A percentile compares a stretch with the other conserved stretches of the same genome.
These are phyloP conservation scores for Arbacia lixula DNA, from an alignment of 53 echinoderm and acorn worm genomes.

Conservation along the genomic window DNA sequence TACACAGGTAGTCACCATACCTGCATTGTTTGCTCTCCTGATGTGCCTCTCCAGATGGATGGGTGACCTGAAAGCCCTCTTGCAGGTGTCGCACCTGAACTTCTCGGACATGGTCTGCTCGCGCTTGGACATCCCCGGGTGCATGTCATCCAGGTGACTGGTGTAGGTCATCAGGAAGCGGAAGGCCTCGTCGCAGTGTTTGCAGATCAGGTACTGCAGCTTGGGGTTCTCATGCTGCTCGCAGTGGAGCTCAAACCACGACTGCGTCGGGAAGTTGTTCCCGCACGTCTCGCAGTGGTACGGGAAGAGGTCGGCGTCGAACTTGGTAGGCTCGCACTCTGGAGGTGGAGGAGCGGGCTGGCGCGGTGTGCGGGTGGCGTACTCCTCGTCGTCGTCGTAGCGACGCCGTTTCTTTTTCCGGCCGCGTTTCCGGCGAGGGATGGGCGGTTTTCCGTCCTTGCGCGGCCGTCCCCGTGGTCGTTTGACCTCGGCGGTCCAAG, in stretches of 20 bases:
- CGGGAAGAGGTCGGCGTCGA: slow-evolving; percentile 74
- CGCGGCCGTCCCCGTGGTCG: slow-evolving; percentile 86
- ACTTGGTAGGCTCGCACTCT: slow-evolving; percentile 76
- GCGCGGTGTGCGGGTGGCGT: neutral
- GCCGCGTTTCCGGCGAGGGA: slow-evolving; percentile 73
- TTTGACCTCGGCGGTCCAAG: slow-evolving; percentile 52
- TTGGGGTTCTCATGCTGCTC: slow-evolving; percentile 76
- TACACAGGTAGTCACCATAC: too few species aligned
- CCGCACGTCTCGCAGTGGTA: slow-evolving; percentile 78
- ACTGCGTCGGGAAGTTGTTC: slow-evolving; percentile 80
- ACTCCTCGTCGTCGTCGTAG: slow-evolving; percentile 57
- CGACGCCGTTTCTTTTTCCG: slow-evolving; percentile 46
- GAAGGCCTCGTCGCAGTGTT: slow-evolving; percentile 87
- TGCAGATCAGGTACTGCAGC: slow-evolving; percentile 84
- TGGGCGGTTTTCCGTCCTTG: slow-evolving; percentile 88
- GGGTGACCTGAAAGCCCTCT: slow-evolving; percentile 91
- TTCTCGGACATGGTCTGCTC: slow-evolving; percentile 84
- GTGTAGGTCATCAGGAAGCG: slow-evolving; percentile 69
- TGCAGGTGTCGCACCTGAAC: slow-evolving; percentile 92
- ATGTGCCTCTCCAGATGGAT: slow-evolving; percentile 85
- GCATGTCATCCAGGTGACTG: slow-evolving; percentile 73
- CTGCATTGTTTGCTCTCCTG: slow-evolving; percentile 80
- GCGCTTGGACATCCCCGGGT: slow-evolving; percentile 68
- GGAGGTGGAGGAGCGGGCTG: slow-evolving; percentile 58
- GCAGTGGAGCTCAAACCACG: slow-evolving; percentile 86